These are phyloP conservation scores for Petrophora chlorosata DNA, from an alignment of 2,888 invertebrate genomes.

Conservation along the genomic window DNA sequence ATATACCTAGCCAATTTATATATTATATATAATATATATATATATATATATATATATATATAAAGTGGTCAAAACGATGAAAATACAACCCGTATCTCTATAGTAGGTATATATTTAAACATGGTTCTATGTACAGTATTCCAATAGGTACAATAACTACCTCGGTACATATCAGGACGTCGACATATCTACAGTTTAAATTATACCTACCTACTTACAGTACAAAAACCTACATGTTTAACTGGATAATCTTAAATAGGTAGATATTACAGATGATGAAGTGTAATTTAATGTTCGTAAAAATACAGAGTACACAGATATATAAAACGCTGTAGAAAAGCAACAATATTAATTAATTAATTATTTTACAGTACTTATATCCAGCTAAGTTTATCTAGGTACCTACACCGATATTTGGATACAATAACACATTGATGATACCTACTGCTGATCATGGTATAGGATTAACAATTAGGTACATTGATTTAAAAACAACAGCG, in stretches of 20 bases:
- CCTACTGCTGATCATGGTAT: too few relatives aligned
- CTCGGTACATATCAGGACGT: neutral
- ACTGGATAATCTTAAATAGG: too few relatives aligned
- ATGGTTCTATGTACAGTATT: conserved; percentile 9
- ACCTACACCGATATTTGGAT: too few relatives aligned
- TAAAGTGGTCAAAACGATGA: too few relatives aligned
- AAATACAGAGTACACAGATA: too few relatives aligned
- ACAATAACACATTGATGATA: too few relatives aligned
- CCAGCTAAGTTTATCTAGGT: neutral
- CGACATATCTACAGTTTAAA: neutral
- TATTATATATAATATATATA: too few relatives aligned
- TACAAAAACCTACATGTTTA: neutral
- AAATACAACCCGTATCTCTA: conserved; percentile 54
- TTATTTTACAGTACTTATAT: neutral
- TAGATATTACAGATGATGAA: too few relatives aligned
- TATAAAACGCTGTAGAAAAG: neutral
- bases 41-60: too few relatives aligned
- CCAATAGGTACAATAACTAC: neutral
- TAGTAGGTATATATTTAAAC: conserved; percentile 1
- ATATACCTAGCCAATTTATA: too few relatives aligned
- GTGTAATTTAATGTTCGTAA: neutral
- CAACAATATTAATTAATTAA: neutral
- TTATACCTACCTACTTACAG: neutral
- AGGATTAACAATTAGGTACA: too few relatives aligned
- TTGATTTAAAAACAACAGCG: too few relatives aligned